Percentiles rank a stretch among this genome's conserved stretches.
phyloP scores from a whole-genome alignment of 2,113 vertebrate genomes.

The Peromyscus californicus region DNA sequence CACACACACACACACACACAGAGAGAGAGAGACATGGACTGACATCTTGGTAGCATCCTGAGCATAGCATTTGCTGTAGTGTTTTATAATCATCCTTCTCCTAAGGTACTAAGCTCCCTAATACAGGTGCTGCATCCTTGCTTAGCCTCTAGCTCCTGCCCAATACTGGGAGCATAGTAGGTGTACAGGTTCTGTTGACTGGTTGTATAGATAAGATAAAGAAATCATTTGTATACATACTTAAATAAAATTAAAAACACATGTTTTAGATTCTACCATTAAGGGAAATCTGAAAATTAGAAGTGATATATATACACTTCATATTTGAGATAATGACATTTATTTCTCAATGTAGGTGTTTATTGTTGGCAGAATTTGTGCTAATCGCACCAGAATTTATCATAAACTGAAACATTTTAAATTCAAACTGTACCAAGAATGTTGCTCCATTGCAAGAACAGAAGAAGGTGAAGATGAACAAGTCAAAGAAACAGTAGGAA shows the following conservation, averaged over 20 bases:
- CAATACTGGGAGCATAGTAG: background rate
- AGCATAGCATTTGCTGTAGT: background rate
- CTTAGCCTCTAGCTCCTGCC: background rate
- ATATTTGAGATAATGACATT: constrained; percentile 23
- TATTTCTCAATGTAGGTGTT: constrained; percentile 86
- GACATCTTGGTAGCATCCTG: background rate
- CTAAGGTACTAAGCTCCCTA: background rate
- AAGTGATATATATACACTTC: background rate
- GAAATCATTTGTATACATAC: background rate
- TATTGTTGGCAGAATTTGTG: constrained; percentile 89
- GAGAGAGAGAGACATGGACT: no score
- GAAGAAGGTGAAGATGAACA: constrained; percentile 84
- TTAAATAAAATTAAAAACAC: constrained; percentile 25
- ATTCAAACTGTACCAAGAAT: constrained; percentile 89
- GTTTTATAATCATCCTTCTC: constrained; percentile 22
- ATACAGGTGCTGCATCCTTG: background rate
- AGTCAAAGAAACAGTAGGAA: constrained; percentile 89
- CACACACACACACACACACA: no score
- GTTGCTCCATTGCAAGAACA: constrained; percentile 79
- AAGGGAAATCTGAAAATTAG: constrained; percentile 42
- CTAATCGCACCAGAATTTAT: constrained; percentile 89
- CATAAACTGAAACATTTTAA: constrained; percentile 93
- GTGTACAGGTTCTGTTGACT: constrained; percentile 13
- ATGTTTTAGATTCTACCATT: constrained; percentile 34
- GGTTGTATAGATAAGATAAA: background rate